Base-by-base conservation (phyloP, 1,140 invertebrate genomes). In the Tetragnatha versicolor region DNA sequence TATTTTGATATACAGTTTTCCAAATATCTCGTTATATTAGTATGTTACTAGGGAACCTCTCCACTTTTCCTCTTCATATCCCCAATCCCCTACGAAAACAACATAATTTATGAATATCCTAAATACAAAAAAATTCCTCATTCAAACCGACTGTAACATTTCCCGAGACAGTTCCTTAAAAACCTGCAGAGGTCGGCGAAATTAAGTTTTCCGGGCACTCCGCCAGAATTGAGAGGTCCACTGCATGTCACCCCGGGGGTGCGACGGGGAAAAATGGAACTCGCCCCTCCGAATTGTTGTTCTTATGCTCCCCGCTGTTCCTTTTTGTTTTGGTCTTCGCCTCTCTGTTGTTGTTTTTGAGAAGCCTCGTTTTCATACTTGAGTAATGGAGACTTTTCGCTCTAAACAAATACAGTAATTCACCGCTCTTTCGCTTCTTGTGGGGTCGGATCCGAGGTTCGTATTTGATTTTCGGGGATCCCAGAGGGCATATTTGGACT, bases 251-350 rank as follows among this genome's bases (percentile, higher is more conserved):
- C 65, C 4, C 42, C 33, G 35, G 69, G 53, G 69, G 51, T 69
- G 22, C 31, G 14, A 9, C 22, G 14, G 49, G 60, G 53, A 73
- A 39, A 65, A 73, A 73, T 73, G 51, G 53, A 42, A 60, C 14
- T 35, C 12, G 42, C 27, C 31, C 35, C 20, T 70, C 39, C 35
- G 45, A 42, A 51, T 70, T 70, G 33, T 53, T 70, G 17, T 17
- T n/a, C 31, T 7, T 29, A 17, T 17, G 25, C 25, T 66, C 22
- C 37, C 35, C 37, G n/a, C 25, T 20, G 63, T 70, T 31, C 20
- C n/a, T 55, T 70, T 70, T 25, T 70, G n/a, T 39, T 70, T 70
- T 33, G 35, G n/a, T n/a, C n/a, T n/a, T n/a, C n/a, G n/a, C n/a
- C n/a, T n/a, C n/a, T n/a, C n/a, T n/a, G n/a, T n/a, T n/a, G n/a